A percentile compares a stretch with the other conserved stretches of the same genome.
These are phyloP conservation scores for Bibio marci DNA, from an alignment of 2,888 invertebrate genomes.

Conservation along the genomic window DNA sequence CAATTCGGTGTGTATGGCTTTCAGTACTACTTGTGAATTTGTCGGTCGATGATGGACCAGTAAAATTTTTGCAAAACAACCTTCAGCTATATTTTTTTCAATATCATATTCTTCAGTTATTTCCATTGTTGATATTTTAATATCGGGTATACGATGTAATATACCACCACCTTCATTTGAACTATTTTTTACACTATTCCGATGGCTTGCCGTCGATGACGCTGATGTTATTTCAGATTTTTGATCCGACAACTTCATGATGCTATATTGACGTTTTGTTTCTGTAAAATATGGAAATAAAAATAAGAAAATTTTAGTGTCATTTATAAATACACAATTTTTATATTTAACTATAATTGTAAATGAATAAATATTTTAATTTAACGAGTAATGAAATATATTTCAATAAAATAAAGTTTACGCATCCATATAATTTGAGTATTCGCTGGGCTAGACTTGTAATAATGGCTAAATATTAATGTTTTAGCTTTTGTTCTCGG, in stretches of 20 bases:
- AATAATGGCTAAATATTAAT: too few species aligned
- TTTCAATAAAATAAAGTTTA: too few species aligned
- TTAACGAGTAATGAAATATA: too few species aligned
- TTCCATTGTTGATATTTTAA: constrained; percentile 33
- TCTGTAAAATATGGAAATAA: background rate
- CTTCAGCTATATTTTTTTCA: constrained; percentile 44
- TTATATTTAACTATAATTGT: too few species aligned
- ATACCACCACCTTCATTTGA: constrained; percentile 21
- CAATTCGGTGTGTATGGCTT: constrained; percentile 42
- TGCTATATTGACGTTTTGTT: constrained; percentile 10
- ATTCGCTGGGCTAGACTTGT: too few species aligned
- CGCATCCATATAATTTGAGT: too few species aligned
- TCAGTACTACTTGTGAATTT: constrained; percentile 48
- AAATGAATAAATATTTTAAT: too few species aligned
- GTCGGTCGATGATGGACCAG: constrained; percentile 39
- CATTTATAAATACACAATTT: too few species aligned
- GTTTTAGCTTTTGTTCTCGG: too few species aligned
- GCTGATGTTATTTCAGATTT: constrained; percentile 5
- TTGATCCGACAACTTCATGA: constrained; percentile 13
- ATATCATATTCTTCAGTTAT: constrained; percentile 44
- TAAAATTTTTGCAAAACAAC: constrained; percentile 50
- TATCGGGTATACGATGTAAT: constrained; percentile 36
- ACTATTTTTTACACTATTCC: background rate
- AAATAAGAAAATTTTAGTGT: too few species aligned
- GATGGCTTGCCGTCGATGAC: background rate